A percentile compares a stretch with the other conserved stretches of the same genome.
Conservation (phyloP, 2,797 vertebrate genomes). For the Ptychadena robeensis region DNA sequence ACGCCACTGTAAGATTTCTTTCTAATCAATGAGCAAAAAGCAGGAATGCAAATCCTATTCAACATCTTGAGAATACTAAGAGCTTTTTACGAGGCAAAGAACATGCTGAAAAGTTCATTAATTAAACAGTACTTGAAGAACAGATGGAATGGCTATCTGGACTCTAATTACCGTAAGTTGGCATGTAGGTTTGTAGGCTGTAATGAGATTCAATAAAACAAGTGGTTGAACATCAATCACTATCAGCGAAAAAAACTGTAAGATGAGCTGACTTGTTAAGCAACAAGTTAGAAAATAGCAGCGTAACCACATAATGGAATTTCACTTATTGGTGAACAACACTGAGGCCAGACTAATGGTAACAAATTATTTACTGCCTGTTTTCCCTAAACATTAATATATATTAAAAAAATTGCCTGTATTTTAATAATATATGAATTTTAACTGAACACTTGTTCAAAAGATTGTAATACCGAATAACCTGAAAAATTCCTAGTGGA, state of each 20-base stretch:
- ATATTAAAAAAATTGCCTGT: neutral
- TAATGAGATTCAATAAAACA: slow-evolving; percentile 80
- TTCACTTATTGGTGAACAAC: slow-evolving; percentile 21
- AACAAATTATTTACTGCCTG: neutral
- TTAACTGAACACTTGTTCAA: neutral
- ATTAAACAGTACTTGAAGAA: slow-evolving; percentile 92
- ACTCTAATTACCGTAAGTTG: slow-evolving; percentile 90
- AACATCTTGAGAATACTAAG: slow-evolving; percentile 85
- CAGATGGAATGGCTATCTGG: slow-evolving; percentile 96
- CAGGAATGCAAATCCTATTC: slow-evolving; percentile 78
- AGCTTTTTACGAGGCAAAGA: slow-evolving; percentile 80
- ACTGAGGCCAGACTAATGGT: neutral
- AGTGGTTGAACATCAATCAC: slow-evolving; percentile 86
- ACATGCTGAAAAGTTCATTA: slow-evolving; percentile 92
- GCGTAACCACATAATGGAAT: slow-evolving; percentile 46
- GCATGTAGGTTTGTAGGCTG: slow-evolving; percentile 83
- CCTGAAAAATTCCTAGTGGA: too few relatives aligned
- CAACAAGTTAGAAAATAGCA: slow-evolving; percentile 78
- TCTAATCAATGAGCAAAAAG: slow-evolving; percentile 66
- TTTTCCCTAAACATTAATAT: neutral
- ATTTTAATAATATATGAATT: too few relatives aligned
- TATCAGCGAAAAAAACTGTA: slow-evolving; percentile 74
- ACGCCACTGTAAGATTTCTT: slow-evolving; percentile 67
- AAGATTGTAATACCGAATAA: neutral
- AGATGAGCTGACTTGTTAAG: slow-evolving; percentile 73